phyloP scores from a whole-genome alignment of 2,797 vertebrate genomes.

The Sebastolobus alascanus region DNA sequence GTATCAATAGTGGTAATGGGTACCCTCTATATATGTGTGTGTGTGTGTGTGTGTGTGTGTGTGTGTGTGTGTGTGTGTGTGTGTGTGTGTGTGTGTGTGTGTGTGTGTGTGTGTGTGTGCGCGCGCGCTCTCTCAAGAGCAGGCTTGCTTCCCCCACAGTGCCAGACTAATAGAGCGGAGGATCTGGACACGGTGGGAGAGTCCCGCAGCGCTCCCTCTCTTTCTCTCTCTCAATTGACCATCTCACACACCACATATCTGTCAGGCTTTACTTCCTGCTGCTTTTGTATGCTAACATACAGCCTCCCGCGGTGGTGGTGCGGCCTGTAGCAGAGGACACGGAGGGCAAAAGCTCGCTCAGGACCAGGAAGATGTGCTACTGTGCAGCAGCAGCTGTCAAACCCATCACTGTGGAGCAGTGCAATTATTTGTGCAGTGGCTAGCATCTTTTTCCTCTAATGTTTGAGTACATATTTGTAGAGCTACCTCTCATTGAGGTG shows the following conservation, averaged over 20 bases:
- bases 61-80: neutral
- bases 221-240: slow-evolving; percentile 44
- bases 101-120: too few species aligned
- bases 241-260: slow-evolving; percentile 41
- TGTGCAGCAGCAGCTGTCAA: slow-evolving; percentile 42
- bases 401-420: slow-evolving; percentile 3
- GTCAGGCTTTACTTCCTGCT: slow-evolving; percentile 49
- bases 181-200: slow-evolving; percentile 68
- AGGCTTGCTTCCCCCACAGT: slow-evolving; percentile 45
- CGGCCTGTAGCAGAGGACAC: slow-evolving; percentile 51
- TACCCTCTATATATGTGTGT: neutral
- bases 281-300: slow-evolving; percentile 59
- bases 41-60: neutral
- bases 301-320: slow-evolving; percentile 37
- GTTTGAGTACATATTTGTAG: slow-evolving; percentile 20
- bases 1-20: slow-evolving; percentile 16
- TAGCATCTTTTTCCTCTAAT: neutral
- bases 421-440: slow-evolving; percentile 27
- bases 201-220: slow-evolving; percentile 38
- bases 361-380: slow-evolving; percentile 35
- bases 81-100: neutral
- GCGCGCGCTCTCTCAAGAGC: slow-evolving; percentile 38
- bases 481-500: slow-evolving; percentile 20
- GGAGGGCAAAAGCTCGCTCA: slow-evolving; percentile 49
- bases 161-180: slow-evolving; percentile 59